A percentile compares a stretch with the other conserved stretches of the same genome.
Evolutionary conservation across 2,888 invertebrate genomes (phyloP).

Genomic region (Cyclophora albipunctata): DNA sequence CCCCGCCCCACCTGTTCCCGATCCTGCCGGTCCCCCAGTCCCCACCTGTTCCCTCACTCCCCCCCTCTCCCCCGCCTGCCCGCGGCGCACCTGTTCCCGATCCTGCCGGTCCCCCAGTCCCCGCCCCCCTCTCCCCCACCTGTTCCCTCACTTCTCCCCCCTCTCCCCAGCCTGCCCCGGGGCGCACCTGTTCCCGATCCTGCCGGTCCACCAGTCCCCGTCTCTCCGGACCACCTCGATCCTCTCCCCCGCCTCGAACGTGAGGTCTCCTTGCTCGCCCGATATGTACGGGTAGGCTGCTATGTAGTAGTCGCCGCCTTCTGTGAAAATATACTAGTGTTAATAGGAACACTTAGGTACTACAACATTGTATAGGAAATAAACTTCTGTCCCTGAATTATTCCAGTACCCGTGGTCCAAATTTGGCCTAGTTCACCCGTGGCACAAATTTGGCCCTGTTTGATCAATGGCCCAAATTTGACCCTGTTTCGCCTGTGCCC

Average conservation of each 20-base stretch:
- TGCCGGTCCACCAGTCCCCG: constrained; percentile 99
- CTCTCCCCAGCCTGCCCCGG: constrained; percentile 33
- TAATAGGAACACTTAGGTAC: too few species aligned
- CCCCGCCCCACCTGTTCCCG: constrained; percentile 88
- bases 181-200: constrained; percentile 78
- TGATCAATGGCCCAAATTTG: too few species aligned
- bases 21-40: constrained; percentile 93
- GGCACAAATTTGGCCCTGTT: too few species aligned
- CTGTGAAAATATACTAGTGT: constrained; percentile 21
- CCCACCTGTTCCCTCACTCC: too few species aligned
- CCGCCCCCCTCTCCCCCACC: constrained; percentile 95
- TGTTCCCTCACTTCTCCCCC: too few species aligned
- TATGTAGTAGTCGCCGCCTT: constrained; percentile 84
- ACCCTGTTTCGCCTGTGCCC: too few species aligned
- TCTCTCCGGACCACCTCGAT: constrained; percentile 91
- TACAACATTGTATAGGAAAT: too few species aligned
- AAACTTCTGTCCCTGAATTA: too few species aligned
- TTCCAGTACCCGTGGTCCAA: too few species aligned
- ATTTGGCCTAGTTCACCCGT: too few species aligned
- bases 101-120: constrained; percentile 98
- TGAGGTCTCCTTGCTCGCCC: constrained; percentile 91
- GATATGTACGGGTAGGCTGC: constrained; percentile 94
- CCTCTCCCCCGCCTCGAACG: constrained; percentile 89
- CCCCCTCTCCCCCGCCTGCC: too few species aligned
- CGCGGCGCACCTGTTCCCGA: constrained; percentile 75